Evolutionary conservation across 2,113 vertebrate genomes (phyloP).

Genomic region (Hypomesus transpacificus): DNA sequence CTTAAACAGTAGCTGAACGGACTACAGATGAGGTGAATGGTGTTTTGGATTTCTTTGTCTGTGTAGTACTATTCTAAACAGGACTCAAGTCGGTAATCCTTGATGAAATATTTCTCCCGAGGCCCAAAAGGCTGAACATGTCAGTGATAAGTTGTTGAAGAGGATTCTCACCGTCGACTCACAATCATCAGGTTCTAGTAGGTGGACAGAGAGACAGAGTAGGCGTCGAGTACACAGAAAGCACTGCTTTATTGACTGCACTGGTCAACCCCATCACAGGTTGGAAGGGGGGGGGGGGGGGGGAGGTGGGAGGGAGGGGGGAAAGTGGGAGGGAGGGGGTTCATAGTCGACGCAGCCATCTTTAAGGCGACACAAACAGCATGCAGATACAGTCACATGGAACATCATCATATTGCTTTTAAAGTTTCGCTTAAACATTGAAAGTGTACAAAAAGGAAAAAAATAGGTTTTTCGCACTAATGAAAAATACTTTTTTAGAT

Average conservation of each 20-base stretch:
- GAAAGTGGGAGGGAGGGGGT: constrained; percentile 66
- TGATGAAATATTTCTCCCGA: too few species aligned
- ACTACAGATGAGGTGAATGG: too few species aligned
- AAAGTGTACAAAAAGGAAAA: constrained; percentile 99
- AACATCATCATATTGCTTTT: constrained; percentile 98
- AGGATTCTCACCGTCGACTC: not conserved
- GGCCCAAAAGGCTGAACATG: not conserved
- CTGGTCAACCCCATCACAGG: constrained; percentile 84
- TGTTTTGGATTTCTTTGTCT: too few species aligned
- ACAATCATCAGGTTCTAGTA: not conserved
- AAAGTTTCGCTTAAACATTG: constrained; percentile 87
- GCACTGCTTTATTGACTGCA: constrained; percentile 98
- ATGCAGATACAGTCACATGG: constrained; percentile 90
- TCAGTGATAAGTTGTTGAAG: not conserved
- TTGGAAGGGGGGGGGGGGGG: constrained; percentile 68
- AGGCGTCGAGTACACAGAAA: constrained; percentile 81
- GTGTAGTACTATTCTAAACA: too few species aligned
- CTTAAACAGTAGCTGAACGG: too few species aligned
- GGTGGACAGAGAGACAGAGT: constrained; percentile 37
- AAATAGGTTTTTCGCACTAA: constrained; percentile 98
- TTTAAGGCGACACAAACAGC: constrained; percentile 90
- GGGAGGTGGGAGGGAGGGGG: constrained; percentile 64
- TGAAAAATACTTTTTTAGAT: constrained; percentile 94
- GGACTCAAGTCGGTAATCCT: too few species aligned
- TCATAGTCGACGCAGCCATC: constrained; percentile 79